phyloP scores from a whole-genome alignment of 2,113 vertebrate genomes.

The Rhinoderma darwinii region DNA sequence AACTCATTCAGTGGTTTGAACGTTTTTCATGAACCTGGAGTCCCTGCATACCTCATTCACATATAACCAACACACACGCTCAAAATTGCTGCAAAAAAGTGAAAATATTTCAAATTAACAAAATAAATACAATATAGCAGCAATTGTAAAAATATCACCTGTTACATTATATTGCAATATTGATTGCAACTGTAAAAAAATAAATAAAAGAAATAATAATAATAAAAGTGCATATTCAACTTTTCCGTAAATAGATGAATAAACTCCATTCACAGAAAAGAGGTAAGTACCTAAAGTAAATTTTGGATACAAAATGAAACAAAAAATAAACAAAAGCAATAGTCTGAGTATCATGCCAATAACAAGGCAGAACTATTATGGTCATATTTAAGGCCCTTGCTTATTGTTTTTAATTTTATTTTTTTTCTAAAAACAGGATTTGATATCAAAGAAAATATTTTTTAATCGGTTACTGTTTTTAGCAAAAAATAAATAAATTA shows the following conservation, averaged over 20 bases:
- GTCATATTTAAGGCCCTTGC: neutral
- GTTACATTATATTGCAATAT: slow-evolving; percentile 50
- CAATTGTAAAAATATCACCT: slow-evolving; percentile 16
- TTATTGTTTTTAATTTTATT: no score
- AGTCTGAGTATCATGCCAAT: neutral
- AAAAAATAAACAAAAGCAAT: neutral
- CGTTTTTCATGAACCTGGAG: neutral
- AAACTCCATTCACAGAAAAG: neutral
- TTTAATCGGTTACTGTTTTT: neutral
- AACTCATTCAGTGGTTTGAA: neutral
- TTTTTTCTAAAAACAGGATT: neutral
- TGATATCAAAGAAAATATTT: neutral
- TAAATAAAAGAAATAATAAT: neutral
- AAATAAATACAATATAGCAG: slow-evolving; percentile 53
- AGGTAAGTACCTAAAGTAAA: neutral
- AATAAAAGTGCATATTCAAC: slow-evolving; percentile 43
- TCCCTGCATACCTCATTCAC: neutral
- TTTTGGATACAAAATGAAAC: neutral
- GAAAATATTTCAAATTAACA: slow-evolving; percentile 16
- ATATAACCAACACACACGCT: slow-evolving; percentile 7
- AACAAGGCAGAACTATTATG: neutral
- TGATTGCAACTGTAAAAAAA: neutral
- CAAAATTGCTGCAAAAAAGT: slow-evolving; percentile 17
- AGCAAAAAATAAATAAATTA: neutral
- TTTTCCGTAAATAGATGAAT: neutral